phyloP scores from a whole-genome alignment of 1,140 invertebrate genomes.

The Episyrphus balteatus region DNA sequence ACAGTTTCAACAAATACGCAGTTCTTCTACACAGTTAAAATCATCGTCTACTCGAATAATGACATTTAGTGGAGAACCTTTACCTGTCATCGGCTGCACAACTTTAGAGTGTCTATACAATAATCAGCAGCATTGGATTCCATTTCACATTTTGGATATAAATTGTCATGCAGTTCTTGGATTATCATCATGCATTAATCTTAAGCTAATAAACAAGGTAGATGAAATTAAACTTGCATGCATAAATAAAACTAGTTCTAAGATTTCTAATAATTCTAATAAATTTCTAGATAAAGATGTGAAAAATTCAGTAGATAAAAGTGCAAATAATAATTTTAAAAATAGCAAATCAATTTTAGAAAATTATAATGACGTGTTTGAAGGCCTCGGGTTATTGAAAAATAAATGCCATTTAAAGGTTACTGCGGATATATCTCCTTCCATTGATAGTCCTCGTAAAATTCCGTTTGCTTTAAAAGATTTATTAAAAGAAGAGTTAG shows the following conservation, averaged over 20 bases:
- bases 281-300: not conserved
- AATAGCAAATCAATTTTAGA: no score
- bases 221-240: not conserved
- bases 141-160: slow-evolving; percentile 8
- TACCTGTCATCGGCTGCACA: slow-evolving; percentile 5
- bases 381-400: slow-evolving; percentile 5
- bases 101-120: not conserved
- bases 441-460: no score
- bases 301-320: no score
- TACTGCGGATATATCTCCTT: slow-evolving; percentile 12
- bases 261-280: slow-evolving; percentile 1
- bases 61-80: slow-evolving; percentile 7
- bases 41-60: no score
- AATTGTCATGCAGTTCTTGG: slow-evolving; percentile 6
- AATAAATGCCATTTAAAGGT: slow-evolving; percentile 11
- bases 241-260: slow-evolving; percentile 3
- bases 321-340: no score
- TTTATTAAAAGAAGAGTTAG: no score
- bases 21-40: no score
- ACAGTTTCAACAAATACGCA: not conserved
- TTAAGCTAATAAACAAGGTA: slow-evolving; percentile 4
- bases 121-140: slow-evolving; percentile 3
- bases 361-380: slow-evolving; percentile 2
- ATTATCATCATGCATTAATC: not conserved
- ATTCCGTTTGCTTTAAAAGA: no score